These are phyloP conservation scores for Echeneis naucrates DNA, from an alignment of 2,797 vertebrate species.

Conservation along the genomic window DNA sequence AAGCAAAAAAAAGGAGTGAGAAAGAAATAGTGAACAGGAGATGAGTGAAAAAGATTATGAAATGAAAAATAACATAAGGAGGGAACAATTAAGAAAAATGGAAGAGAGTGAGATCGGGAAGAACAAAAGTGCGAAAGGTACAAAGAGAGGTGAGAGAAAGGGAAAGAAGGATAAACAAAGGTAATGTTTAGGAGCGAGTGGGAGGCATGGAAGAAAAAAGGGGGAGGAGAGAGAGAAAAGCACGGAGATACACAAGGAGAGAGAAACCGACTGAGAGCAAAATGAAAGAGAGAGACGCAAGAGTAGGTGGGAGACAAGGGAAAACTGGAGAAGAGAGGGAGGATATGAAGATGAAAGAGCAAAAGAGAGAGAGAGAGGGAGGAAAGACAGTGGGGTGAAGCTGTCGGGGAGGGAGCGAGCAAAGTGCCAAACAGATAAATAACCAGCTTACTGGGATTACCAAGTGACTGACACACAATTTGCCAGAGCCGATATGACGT, in stretches of 20 bases:
- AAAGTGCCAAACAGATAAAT: constrained; percentile 83
- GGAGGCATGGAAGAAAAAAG: constrained; percentile 70
- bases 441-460: constrained; percentile 84
- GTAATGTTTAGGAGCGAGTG: constrained; percentile 72
- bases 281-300: constrained; percentile 72
- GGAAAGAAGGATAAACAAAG: constrained; percentile 73
- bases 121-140: constrained; percentile 45
- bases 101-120: constrained; percentile 30
- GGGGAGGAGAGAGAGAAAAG: constrained; percentile 62
- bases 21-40: constrained; percentile 13
- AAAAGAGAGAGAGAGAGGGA: constrained; percentile 24
- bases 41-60: constrained; percentile 17
- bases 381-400: constrained; percentile 53
- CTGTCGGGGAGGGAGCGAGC: constrained; percentile 61
- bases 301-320: constrained; percentile 80
- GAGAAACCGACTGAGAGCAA: constrained; percentile 67
- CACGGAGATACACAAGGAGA: constrained; percentile 59
- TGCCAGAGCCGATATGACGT: constrained; percentile 75
- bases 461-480: constrained; percentile 80
- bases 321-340: constrained; percentile 68
- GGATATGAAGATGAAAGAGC: constrained; percentile 74
- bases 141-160: constrained; percentile 64
- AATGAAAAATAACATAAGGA: constrained; percentile 20
- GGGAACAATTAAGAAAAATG: constrained; percentile 26
- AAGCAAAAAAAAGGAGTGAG: constrained; percentile 2